Conservation (phyloP, 2,797 vertebrate species). For the Cuniculus paca region DNA sequence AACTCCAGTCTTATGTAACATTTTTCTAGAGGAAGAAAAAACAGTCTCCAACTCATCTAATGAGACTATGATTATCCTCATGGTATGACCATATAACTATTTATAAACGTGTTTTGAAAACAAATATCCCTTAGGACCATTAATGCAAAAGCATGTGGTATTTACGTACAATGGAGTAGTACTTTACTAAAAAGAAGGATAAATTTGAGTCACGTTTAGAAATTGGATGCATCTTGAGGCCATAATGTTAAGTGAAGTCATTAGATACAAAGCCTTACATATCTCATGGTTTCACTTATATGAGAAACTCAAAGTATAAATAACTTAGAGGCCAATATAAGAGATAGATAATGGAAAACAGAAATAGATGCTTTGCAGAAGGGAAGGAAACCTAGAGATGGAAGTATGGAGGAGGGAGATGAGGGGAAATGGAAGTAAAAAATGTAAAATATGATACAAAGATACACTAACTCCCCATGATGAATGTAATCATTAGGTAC, state of each 20-base stretch:
- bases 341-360: neutral
- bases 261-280: neutral
- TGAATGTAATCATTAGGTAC: neutral
- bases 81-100: neutral
- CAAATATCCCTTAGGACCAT: neutral
- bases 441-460: neutral
- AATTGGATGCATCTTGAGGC: neutral
- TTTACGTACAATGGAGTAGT: neutral
- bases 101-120: neutral
- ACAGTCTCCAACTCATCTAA: neutral
- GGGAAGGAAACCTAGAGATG: neutral
- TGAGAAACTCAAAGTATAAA: neutral
- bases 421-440: neutral
- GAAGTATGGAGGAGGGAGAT: neutral
- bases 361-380: neutral
- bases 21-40: neutral
- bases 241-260: neutral
- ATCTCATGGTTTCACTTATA: neutral
- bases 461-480: neutral
- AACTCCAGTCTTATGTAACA: neutral
- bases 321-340: neutral
- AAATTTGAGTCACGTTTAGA: neutral
- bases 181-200: neutral
- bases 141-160: neutral
- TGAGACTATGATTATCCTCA: neutral